Evolutionary conservation across 2,113 vertebrate genomes (phyloP), one percentile per base, ranked within the genome.

Genomic region (Australoheros scitulus): DNA sequence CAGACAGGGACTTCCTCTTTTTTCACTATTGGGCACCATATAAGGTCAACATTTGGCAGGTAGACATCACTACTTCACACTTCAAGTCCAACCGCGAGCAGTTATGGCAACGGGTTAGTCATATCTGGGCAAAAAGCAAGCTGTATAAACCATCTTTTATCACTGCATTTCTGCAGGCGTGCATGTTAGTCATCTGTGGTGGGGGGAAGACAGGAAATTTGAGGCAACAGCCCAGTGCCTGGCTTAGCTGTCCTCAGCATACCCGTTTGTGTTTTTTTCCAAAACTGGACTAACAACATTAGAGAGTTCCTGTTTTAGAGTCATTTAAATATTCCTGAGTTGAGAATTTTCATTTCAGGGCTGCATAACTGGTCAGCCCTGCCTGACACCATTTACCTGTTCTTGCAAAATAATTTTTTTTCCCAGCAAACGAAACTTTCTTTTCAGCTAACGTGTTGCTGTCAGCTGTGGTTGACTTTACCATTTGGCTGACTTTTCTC

Each of bases 11-110:
- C 92, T 93, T 93, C 93, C 93, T 91, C 57, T 74, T 77, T 74
- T 63, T 79, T 68, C 74, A 82, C 60, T 41, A 47, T 2, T 15
- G 20, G 83, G 60, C 81, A 84, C 94, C 94, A 92, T 95, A 94
- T 94, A 95, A 92, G 92, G 94, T 77, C 24, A 93, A 81, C 55
- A 59, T 70, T 81, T 65, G 22, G 59, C 91, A 93, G 88, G 92
- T 92, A 65, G 64, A 38, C 80, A 29, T 20, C 52, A 56, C 13
- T 43, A 34, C 13, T 72, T 72, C 6, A 43, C 32, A 29, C 55
- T 43, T 17, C 22, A 3, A 36, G 17, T 43, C 11, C 34, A 80
- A 17, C 76, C 24, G 4, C 14, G 20, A 56, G 60, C 61, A 55
- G 2, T 50, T 83, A 76, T 22, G n/a, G 56, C 68, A 55, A 72